A percentile compares a stretch with the other conserved stretches of the same genome.
Conservation (phyloP, 2,113 vertebrate genomes). For the Protobothrops flavoviridis region DNA sequence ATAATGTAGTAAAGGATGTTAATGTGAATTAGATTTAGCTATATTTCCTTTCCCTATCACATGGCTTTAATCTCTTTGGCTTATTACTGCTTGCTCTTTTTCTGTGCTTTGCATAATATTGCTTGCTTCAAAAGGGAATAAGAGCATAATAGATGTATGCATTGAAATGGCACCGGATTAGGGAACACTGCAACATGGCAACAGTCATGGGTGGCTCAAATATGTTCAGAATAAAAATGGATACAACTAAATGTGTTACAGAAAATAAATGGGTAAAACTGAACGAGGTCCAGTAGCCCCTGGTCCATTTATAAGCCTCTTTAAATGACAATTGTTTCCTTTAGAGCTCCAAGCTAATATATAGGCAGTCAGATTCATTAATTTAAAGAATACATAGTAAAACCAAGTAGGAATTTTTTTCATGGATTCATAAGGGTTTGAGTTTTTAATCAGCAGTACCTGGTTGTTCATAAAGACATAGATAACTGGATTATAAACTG, state of each 20-base stretch:
- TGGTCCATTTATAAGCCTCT: neutral
- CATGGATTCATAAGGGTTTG: neutral
- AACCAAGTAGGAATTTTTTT: neutral
- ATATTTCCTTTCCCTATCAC: neutral
- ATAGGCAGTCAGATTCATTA: neutral
- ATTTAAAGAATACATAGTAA: neutral
- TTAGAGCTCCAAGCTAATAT: neutral
- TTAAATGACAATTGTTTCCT: neutral
- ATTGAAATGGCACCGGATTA: neutral
- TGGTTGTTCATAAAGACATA: slow-evolving; percentile 93
- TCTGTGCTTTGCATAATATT: neutral
- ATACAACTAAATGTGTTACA: neutral
- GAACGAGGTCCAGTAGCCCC: neutral
- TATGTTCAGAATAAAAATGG: neutral
- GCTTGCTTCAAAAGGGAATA: neutral
- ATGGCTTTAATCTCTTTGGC: neutral
- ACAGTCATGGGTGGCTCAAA: neutral
- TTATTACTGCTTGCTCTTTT: neutral
- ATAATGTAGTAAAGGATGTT: neutral
- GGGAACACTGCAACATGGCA: neutral
- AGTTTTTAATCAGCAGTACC: slow-evolving; percentile 63
- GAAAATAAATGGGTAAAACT: neutral
- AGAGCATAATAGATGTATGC: neutral
- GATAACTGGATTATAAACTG: slow-evolving; percentile 88
- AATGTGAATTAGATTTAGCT: neutral